Percentiles rank a stretch among this genome's conserved stretches.
Evolutionary conservation across 2,797 vertebrate genomes (phyloP).

Genomic region (Acanthiza pusilla): DNA sequence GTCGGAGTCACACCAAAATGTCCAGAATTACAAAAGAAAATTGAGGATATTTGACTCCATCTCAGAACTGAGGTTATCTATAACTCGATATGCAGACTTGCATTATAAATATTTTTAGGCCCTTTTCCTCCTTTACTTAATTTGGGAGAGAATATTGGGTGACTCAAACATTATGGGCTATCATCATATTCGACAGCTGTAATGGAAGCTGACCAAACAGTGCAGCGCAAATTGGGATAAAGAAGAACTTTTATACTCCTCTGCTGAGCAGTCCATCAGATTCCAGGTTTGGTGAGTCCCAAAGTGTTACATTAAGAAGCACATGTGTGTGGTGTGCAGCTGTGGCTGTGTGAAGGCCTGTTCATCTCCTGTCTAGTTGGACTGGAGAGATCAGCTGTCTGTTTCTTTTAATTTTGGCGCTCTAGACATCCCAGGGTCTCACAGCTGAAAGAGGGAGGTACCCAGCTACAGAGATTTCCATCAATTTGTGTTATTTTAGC

Average conservation of each 20-base stretch:
- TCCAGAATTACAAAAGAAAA: conserved; percentile 3
- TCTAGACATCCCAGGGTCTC: neutral
- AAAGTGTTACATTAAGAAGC: neutral
- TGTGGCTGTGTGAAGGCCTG: neutral
- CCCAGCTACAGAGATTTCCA: neutral
- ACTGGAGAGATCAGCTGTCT: neutral
- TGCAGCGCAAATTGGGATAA: neutral
- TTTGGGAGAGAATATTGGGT: neutral
- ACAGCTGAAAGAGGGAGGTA: neutral
- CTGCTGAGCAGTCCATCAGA: neutral
- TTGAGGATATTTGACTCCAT: neutral
- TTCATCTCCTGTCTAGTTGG: neutral
- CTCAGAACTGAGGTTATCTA: neutral
- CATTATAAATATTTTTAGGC: conserved; percentile 5
- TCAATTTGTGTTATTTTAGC: neutral
- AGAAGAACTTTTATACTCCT: neutral
- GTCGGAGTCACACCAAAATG: neutral
- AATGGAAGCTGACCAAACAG: neutral
- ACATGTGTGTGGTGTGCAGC: neutral
- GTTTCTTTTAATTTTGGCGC: neutral
- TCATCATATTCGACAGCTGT: neutral
- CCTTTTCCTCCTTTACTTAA: neutral
- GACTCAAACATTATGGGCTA: neutral
- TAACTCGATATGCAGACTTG: neutral
- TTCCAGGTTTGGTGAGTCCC: neutral